Percentiles rank a stretch among this genome's conserved stretches.
Evolutionary conservation across 1,140 invertebrate species (phyloP).

Genomic region (Scaptomyza graminum): DNA sequence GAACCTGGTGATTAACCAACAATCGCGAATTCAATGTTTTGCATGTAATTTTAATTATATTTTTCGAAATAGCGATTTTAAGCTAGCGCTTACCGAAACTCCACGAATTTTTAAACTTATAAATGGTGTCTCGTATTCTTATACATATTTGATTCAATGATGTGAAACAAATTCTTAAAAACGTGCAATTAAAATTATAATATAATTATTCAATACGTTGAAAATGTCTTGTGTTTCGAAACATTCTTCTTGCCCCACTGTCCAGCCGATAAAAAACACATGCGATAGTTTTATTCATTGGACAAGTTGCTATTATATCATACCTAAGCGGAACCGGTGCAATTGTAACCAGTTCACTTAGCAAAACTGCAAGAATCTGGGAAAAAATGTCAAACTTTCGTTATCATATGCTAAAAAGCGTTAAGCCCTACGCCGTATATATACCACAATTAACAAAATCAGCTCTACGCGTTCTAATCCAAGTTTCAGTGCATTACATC

Average conservation of each 20-base stretch:
- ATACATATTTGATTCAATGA: constrained; percentile 3
- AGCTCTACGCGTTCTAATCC: constrained; percentile 74
- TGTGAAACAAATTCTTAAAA: constrained; percentile 5
- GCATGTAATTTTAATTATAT: not conserved
- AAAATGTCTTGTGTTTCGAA: too few relatives aligned
- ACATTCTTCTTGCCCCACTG: not conserved
- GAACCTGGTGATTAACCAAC: not conserved
- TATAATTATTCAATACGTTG: not conserved
- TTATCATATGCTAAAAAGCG: constrained; percentile 60
- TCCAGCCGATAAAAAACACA: too few relatives aligned
- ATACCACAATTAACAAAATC: constrained; percentile 72
- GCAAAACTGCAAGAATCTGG: not conserved
- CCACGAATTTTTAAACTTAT: not conserved
- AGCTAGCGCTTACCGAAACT: constrained; percentile 3
- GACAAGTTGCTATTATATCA: constrained; percentile 1
- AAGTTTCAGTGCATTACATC: constrained; percentile 82
- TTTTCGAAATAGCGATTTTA: constrained; percentile 1
- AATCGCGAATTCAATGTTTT: not conserved
- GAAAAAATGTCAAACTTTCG: constrained; percentile 64
- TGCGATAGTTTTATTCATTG: constrained; percentile 20
- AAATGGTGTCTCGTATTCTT: not conserved
- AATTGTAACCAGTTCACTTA: not conserved
- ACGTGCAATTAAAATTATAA: constrained; percentile 3
- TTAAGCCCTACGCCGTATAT: constrained; percentile 58
- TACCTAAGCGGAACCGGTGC: constrained; percentile 21